phyloP scores from a whole-genome alignment of 2,888 invertebrate genomes.

The Philereme transversata region DNA sequence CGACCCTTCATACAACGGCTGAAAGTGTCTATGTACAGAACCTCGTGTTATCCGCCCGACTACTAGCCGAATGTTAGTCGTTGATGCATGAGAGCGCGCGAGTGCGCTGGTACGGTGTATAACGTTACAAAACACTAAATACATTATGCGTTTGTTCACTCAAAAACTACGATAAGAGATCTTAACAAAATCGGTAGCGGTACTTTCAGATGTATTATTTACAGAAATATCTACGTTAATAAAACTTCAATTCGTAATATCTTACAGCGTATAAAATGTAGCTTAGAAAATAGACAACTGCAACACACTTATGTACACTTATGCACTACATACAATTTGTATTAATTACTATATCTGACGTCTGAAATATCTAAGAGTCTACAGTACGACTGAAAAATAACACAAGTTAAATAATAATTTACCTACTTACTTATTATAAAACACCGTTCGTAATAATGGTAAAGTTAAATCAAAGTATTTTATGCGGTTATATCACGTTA shows the following conservation, averaged over 20 bases:
- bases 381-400: conserved; percentile 35
- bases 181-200: conserved; percentile 16
- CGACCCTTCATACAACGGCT: conserved; percentile 37
- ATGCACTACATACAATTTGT: conserved; percentile 24
- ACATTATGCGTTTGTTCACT: conserved; percentile 11
- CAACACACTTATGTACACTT: conserved; percentile 36
- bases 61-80: conserved; percentile 9
- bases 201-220: conserved; percentile 32
- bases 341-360: conserved; percentile 26
- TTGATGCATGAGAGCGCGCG: conserved; percentile 11
- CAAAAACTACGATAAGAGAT: conserved; percentile 18
- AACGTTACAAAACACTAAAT: conserved; percentile 20
- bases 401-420: conserved; percentile 18
- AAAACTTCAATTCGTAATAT: conserved; percentile 18
- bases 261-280: conserved; percentile 22
- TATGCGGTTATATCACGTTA: conserved; percentile 2
- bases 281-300: conserved; percentile 21
- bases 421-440: conserved; percentile 18
- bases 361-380: conserved; percentile 25
- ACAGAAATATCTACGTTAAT: conserved; percentile 32
- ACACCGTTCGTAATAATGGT: not conserved
- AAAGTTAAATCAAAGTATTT: not conserved
- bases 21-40: conserved; percentile 33
- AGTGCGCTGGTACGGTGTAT: conserved; percentile 11
- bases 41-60: conserved; percentile 16